A percentile compares a stretch with the other conserved stretches of the same genome.
These are phyloP conservation scores for Erebia epiphron DNA, from an alignment of 2,888 invertebrate genomes.

Conservation along the genomic window DNA sequence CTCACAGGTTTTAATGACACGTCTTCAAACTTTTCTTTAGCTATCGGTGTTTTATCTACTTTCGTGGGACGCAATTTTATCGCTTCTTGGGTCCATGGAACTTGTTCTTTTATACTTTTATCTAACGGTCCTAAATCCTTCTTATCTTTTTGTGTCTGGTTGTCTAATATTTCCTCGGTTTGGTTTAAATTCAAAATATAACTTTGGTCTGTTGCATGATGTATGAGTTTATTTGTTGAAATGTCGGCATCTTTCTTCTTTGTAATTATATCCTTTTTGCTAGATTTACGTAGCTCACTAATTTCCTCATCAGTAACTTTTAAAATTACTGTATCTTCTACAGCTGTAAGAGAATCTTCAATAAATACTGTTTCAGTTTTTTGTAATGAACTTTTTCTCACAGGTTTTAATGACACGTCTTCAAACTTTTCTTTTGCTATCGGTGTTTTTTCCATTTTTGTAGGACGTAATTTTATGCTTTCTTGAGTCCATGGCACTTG, in stretches of 20 bases:
- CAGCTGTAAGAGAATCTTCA: conserved; percentile 81
- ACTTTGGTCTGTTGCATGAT: conserved; percentile 69
- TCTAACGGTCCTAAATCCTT: conserved; percentile 10
- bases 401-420: conserved; percentile 65
- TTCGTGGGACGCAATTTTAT: conserved; percentile 84
- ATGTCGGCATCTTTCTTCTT: conserved; percentile 46
- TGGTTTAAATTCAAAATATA: conserved; percentile 59
- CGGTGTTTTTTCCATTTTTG: conserved; percentile 81
- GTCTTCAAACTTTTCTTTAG: conserved; percentile 80
- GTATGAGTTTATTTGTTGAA: conserved; percentile 51
- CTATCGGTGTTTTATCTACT: conserved; percentile 78
- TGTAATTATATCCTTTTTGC: neutral
- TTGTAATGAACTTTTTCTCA: conserved; percentile 58
- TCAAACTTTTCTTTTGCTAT: conserved; percentile 81
- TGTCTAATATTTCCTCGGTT: neutral
- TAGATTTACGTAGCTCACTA: neutral
- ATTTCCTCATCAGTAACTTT: conserved; percentile 48
- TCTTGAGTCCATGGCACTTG: conserved; percentile 84
- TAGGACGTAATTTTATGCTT: conserved; percentile 83
- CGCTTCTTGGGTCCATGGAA: conserved; percentile 85
- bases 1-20: conserved; percentile 62
- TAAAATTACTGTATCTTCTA: conserved; percentile 82
- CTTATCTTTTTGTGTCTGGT: neutral
- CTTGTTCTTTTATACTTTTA: conserved; percentile 60
- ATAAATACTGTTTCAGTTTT: conserved; percentile 62